These are phyloP conservation scores for Magallana gigas DNA, from an alignment of 1,140 invertebrate genomes.

Conservation along the genomic window DNA sequence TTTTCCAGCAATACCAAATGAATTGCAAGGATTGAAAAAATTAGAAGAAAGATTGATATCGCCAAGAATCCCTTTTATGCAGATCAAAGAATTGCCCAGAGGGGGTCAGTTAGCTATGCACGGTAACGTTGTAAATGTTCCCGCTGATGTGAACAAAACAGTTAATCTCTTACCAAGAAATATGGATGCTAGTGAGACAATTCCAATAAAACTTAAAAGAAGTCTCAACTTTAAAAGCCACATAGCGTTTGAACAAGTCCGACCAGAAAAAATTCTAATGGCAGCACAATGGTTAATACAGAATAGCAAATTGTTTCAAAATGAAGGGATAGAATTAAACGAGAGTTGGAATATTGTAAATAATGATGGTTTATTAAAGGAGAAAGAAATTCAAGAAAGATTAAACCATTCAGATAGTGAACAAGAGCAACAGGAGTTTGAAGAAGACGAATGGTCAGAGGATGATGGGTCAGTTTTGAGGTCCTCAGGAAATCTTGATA, in stretches of 20 bases:
- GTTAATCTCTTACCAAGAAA: constrained; percentile 40
- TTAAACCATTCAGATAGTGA: not conserved
- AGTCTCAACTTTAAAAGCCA: constrained; percentile 36
- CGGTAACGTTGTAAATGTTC: constrained; percentile 62
- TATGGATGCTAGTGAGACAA: not conserved
- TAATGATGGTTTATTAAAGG: no score
- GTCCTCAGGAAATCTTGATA: constrained; percentile 45
- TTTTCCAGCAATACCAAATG: constrained; percentile 40
- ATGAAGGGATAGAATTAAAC: constrained; percentile 21
- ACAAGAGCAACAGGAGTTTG: not conserved
- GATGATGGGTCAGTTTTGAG: not conserved
- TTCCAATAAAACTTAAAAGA: constrained; percentile 48
- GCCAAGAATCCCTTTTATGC: not conserved
- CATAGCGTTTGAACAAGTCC: constrained; percentile 4
- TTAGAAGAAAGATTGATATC: not conserved
- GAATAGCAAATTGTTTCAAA: constrained; percentile 43
- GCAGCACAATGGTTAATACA: constrained; percentile 42
- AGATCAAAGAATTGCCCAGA: constrained; percentile 42
- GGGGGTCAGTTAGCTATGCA: constrained; percentile 36
- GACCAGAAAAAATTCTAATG: constrained; percentile 32
- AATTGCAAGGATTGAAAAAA: not conserved
- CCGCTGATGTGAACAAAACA: constrained; percentile 48
- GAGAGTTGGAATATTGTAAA: no score
- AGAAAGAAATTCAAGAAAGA: no score
- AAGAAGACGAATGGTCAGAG: not conserved